Conservation (phyloP, 2,888 invertebrate species). For the Anthrax anthrax region DNA sequence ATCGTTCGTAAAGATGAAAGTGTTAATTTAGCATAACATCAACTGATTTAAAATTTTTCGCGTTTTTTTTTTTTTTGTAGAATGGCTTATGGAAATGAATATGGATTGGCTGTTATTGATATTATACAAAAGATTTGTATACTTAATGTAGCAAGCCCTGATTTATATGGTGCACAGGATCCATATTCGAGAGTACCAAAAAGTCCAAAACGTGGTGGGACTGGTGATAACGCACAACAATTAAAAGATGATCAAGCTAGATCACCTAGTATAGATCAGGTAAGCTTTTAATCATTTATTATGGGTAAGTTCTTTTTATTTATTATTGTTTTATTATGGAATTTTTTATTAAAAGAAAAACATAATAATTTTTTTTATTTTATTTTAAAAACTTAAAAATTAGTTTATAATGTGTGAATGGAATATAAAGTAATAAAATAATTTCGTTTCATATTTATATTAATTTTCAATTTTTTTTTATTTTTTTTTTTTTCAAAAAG, state of each 20-base stretch:
- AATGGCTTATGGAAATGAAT: conserved; percentile 94
- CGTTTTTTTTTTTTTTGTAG: conserved; percentile 38
- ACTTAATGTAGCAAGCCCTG: conserved; percentile 75
- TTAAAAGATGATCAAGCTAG: conserved; percentile 48
- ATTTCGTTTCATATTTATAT: too few relatives aligned
- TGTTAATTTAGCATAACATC: too few relatives aligned
- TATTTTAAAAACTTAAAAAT: too few relatives aligned
- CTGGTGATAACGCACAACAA: conserved; percentile 29
- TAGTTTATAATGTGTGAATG: too few relatives aligned
- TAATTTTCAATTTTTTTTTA: too few relatives aligned
- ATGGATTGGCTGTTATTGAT: conserved; percentile 90
- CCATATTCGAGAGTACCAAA: conserved; percentile 70
- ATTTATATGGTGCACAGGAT: conserved; percentile 80
- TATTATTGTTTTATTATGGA: too few relatives aligned
- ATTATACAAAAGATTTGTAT: conserved; percentile 80
- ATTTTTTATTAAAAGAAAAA: too few relatives aligned
- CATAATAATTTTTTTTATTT: too few relatives aligned
- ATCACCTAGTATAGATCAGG: conserved; percentile 84
- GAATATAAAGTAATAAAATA: too few relatives aligned
- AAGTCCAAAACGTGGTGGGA: conserved; percentile 50
- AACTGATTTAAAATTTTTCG: too few relatives aligned
- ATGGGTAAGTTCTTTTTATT: too few relatives aligned
- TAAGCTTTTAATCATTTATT: conserved; percentile 33
- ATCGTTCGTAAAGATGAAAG: background rate
- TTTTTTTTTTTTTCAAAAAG: too few relatives aligned